Evolutionary conservation across 1,140 invertebrate genomes (phyloP).

Genomic region (Gonatopus flavifemur): DNA sequence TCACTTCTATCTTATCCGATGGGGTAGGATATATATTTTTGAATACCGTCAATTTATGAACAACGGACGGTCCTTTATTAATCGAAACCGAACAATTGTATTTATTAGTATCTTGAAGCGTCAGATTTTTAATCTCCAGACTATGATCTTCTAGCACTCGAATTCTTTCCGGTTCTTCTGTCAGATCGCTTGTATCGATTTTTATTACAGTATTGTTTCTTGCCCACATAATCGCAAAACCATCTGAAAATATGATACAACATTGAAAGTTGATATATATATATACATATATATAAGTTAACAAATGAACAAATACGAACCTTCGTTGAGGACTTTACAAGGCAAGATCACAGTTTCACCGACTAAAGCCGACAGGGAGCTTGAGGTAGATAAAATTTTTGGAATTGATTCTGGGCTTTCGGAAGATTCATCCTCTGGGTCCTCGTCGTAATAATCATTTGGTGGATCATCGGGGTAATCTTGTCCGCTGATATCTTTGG

Average conservation of each 20-base stretch:
- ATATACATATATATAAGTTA: constrained; percentile 6
- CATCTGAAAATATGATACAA: constrained; percentile 25
- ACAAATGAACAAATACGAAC: no score
- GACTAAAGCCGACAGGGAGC: constrained; percentile 6
- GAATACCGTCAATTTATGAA: constrained; percentile 29
- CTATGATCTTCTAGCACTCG: constrained; percentile 18
- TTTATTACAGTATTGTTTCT: constrained; percentile 25
- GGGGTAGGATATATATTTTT: constrained; percentile 10
- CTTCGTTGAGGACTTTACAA: constrained; percentile 29
- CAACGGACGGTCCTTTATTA: constrained; percentile 8
- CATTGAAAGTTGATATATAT: no score
- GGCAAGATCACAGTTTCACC: constrained; percentile 32
- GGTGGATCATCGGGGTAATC: constrained; percentile 26
- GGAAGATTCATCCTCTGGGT: constrained; percentile 6
- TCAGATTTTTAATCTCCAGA: constrained; percentile 29
- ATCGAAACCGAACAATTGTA: constrained; percentile 32
- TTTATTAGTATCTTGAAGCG: constrained; percentile 19
- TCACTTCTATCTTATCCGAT: constrained; percentile 13
- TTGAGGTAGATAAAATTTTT: constrained; percentile 23
- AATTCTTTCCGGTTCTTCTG: constrained; percentile 3
- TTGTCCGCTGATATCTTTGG: constrained; percentile 14
- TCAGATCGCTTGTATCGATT: constrained; percentile 1
- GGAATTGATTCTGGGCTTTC: constrained; percentile 13
- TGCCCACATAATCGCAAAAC: constrained; percentile 22
- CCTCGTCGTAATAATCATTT: constrained; percentile 22